phyloP scores from a whole-genome alignment of 2,797 vertebrate genomes.

The Morelia viridis region DNA sequence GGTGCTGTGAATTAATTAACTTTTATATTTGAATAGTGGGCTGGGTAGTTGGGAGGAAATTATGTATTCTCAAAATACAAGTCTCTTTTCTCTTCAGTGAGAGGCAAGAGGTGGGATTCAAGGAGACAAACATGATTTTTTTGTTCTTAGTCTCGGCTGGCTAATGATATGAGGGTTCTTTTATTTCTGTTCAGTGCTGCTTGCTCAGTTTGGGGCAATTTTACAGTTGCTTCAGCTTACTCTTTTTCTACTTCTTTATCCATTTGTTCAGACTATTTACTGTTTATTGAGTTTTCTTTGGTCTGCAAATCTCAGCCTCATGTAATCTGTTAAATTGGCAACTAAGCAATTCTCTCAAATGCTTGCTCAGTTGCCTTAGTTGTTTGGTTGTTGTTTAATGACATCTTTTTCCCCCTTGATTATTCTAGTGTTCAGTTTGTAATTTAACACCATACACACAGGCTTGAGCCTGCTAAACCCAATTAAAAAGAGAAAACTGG shows the following conservation, averaged over 20 bases:
- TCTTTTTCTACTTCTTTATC: neutral
- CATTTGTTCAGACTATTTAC: neutral
- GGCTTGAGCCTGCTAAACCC: neutral
- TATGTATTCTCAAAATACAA: neutral
- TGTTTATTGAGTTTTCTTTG: neutral
- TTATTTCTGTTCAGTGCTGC: neutral
- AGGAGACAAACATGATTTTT: neutral
- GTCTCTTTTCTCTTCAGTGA: neutral
- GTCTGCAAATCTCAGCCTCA: neutral
- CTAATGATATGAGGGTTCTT: neutral
- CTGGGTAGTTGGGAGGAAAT: neutral
- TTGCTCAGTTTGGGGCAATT: neutral
- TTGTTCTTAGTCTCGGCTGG: neutral
- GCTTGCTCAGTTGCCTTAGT: neutral
- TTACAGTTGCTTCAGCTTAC: neutral
- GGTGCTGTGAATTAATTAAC: neutral
- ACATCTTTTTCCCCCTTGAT: neutral
- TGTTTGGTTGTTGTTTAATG: neutral
- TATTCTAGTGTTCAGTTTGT: neutral
- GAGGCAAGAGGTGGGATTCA: neutral
- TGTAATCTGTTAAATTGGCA: neutral
- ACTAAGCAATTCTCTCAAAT: neutral
- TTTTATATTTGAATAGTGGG: neutral
- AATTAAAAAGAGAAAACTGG: too few species aligned
- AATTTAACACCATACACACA: neutral